These are phyloP conservation scores for Sturnus vulgaris DNA, from an alignment of 2,113 vertebrate species.

Conservation along the genomic window DNA sequence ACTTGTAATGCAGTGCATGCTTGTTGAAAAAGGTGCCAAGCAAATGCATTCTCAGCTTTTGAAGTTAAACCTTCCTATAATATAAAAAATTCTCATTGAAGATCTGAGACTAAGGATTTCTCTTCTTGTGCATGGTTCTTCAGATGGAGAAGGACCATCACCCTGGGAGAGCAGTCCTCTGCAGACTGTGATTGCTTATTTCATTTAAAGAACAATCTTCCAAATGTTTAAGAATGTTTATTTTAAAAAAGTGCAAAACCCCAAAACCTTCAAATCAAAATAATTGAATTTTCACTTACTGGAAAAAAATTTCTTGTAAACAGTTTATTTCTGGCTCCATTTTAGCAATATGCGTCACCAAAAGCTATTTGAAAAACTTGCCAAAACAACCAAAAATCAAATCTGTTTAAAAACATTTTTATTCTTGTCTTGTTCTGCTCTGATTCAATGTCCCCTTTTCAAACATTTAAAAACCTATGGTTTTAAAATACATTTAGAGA, in stretches of 20 bases:
- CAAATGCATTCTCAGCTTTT: not conserved
- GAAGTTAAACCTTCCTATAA: not conserved
- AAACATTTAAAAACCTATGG: not conserved
- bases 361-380: not conserved
- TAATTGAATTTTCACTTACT: not conserved
- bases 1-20: not conserved
- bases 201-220: not conserved
- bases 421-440: not conserved
- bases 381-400: not conserved
- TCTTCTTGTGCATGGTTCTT: not conserved
- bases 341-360: not conserved
- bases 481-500: not conserved
- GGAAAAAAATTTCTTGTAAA: not conserved
- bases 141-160: not conserved
- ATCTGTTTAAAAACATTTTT: not conserved
- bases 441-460: not conserved
- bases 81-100: not conserved
- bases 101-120: not conserved
- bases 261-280: not conserved
- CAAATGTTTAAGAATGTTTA: not conserved
- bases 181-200: not conserved
- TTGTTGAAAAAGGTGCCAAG: not conserved
- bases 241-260: not conserved
- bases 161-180: not conserved
- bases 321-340: not conserved